Evolutionary conservation across 2,888 invertebrate genomes (phyloP), one percentile per base, ranked within the genome.

Genomic region (Ennomos quercinarius): DNA sequence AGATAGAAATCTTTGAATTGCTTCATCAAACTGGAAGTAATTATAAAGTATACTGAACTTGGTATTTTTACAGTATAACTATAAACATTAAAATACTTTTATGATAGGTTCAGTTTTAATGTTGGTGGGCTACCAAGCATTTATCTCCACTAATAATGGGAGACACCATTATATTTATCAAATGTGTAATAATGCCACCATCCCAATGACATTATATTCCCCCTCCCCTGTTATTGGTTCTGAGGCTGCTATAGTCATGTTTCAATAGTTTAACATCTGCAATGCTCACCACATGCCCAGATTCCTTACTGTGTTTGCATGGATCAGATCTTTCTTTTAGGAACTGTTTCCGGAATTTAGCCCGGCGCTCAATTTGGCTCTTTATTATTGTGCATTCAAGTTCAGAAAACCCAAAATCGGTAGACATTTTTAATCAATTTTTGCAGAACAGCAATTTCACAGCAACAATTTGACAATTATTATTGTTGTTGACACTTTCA

Each of bases 11-110:
- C 96, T 93, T 73, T 96, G 95, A 0, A 97, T 70, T 8, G 95
- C 96, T 10, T 94, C 87, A 86, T 98, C 98, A 83, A 97, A 96
- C 98, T 98, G 87, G 45, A 86, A 86, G 9, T 40, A 59, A 35
- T 9, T 46, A 10, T 17, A 12, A 27, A 36, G 42, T 27, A 27
- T 6, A 27, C 27, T 27, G 27, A 27, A 27, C 2, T 27, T 27
- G 27, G 27, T 27, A 27, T 6, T 6, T 27, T 27, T 6, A 3
- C 6, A 6, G 27, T 27, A 6, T 17, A 17, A 17, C 17, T 4
- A 17, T 17, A 17, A 4, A n/a, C n/a, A n/a, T n/a, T n/a, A n/a
- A n/a, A n/a, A n/a, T n/a, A n/a, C n/a, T n/a, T n/a, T n/a, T n/a
- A n/a, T n/a, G n/a, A n/a, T n/a, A n/a, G n/a, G n/a, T n/a, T n/a